Evolutionary conservation across 2,113 vertebrate species (phyloP).

Genomic region (Xerus inauris): DNA sequence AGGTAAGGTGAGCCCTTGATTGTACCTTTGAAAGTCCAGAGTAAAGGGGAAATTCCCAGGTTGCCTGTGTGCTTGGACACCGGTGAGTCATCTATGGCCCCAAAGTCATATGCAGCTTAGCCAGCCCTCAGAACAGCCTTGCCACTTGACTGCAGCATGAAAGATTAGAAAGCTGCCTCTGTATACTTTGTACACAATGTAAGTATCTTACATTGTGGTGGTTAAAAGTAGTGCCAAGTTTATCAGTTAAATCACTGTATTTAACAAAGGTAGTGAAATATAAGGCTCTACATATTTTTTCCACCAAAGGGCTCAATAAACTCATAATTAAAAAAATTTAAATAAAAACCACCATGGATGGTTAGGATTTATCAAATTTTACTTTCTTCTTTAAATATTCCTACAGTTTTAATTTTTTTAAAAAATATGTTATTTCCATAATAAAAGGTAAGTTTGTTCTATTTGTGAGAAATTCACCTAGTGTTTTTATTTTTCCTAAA

Average conservation of each 20-base stretch:
- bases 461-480: background rate
- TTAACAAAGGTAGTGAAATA: conserved; percentile 10
- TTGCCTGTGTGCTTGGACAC: background rate
- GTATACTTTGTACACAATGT: background rate
- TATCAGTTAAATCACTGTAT: background rate
- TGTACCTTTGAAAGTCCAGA: background rate
- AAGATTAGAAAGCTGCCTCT: conserved; percentile 6
- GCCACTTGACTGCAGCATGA: background rate
- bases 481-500: conserved; percentile 38
- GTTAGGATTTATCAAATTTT: conserved; percentile 42
- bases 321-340: background rate
- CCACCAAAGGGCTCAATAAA: background rate
- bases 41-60: background rate
- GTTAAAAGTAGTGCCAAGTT: conserved; percentile 44
- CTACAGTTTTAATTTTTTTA: background rate
- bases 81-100: background rate
- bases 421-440: background rate
- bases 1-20: background rate
- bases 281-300: background rate
- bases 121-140: background rate
- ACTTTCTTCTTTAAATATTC: conserved; percentile 21
- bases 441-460: background rate
- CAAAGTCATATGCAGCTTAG: background rate
- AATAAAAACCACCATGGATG: background rate
- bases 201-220: background rate